Percentiles rank a stretch among this genome's conserved stretches.
Evolutionary conservation across 1,140 invertebrate genomes (phyloP).

Genomic region (Acromyrmex echinatior): DNA sequence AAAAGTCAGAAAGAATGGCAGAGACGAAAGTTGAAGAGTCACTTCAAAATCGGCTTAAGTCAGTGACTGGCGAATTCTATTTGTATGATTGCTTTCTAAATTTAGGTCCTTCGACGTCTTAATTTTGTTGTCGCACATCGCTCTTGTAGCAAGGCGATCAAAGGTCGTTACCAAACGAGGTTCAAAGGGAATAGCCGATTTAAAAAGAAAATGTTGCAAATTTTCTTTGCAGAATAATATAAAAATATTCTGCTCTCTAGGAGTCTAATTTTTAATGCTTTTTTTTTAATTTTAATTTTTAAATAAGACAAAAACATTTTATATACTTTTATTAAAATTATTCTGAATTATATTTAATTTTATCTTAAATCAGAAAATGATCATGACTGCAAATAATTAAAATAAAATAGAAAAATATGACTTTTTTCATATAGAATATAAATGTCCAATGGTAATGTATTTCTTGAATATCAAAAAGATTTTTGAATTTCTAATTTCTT

Average conservation of each 20-base stretch:
- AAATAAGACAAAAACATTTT: neutral
- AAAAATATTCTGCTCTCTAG: neutral
- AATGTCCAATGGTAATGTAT: neutral
- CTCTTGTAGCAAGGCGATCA: slow-evolving; percentile 60
- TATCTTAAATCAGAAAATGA: neutral
- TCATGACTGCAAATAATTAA: neutral
- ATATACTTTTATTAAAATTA: neutral
- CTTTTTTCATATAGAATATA: neutral
- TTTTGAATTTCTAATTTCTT: neutral
- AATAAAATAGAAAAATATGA: neutral
- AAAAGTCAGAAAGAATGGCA: slow-evolving; percentile 52
- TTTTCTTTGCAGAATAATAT: neutral
- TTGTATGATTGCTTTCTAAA: slow-evolving; percentile 71
- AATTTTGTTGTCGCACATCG: slow-evolving; percentile 58
- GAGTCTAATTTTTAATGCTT: neutral
- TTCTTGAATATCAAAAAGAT: neutral
- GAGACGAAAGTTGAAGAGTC: slow-evolving; percentile 46
- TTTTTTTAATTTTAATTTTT: no score
- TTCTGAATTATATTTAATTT: slow-evolving; percentile 2
- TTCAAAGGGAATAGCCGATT: slow-evolving; percentile 35
- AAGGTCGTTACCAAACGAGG: slow-evolving; percentile 57
- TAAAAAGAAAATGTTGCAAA: neutral
- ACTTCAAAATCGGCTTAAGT: slow-evolving; percentile 66
- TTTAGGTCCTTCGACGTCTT: slow-evolving; percentile 70
- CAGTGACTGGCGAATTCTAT: slow-evolving; percentile 75